Evolutionary conservation across 2,113 vertebrate species (phyloP).

Genomic region (Macquaria ambigua): DNA sequence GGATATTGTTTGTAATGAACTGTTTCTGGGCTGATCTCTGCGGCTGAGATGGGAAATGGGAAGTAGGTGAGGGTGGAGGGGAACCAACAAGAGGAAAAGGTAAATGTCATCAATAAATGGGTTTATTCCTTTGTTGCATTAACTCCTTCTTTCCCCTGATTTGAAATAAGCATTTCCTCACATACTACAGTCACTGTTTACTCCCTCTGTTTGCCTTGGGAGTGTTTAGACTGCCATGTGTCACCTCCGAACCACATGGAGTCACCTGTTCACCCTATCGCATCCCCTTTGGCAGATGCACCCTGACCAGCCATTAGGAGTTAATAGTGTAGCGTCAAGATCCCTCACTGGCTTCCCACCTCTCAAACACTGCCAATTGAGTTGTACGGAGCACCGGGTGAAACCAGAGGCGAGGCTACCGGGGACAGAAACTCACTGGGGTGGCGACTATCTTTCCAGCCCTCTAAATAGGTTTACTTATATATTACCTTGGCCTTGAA

Average conservation of each 20-base stretch:
- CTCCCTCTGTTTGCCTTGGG: constrained; percentile 9
- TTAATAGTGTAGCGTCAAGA: not conserved
- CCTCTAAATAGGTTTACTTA: constrained; percentile 22
- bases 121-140: constrained; percentile 3
- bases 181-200: not conserved
- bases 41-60: constrained; percentile 66
- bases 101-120: constrained; percentile 58
- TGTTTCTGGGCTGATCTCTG: constrained; percentile 81
- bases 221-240: not conserved
- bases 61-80: constrained; percentile 36
- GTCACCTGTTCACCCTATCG: not conserved
- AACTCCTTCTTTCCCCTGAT: not conserved
- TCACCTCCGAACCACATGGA: not conserved
- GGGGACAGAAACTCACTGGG: constrained; percentile 7
- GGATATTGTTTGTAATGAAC: constrained; percentile 88
- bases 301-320: not conserved
- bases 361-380: constrained; percentile 22
- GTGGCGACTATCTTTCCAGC: not conserved
- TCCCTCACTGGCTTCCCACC: constrained; percentile 10
- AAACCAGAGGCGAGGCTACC: constrained; percentile 17
- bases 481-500: not conserved
- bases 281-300: not conserved
- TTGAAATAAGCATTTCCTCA: not conserved
- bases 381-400: not conserved
- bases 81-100: constrained; percentile 44